A percentile compares a stretch with the other conserved stretches of the same genome.
phyloP scores from a whole-genome alignment of 2,888 invertebrate species.

The Anodontia alba region DNA sequence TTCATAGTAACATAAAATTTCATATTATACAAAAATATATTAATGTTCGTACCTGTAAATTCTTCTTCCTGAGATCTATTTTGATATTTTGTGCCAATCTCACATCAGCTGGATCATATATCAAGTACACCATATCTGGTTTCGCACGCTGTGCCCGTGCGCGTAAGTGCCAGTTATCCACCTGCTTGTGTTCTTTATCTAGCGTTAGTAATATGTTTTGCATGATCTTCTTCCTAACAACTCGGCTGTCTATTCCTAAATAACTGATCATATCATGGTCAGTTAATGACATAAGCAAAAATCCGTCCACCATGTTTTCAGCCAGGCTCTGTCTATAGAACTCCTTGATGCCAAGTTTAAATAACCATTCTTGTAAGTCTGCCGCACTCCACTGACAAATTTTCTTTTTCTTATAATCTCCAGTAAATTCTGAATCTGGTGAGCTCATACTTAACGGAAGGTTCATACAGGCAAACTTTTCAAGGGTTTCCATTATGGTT shows the following conservation, averaged over 20 bases:
- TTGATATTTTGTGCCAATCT: slow-evolving; percentile 82
- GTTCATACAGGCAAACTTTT: slow-evolving; percentile 79
- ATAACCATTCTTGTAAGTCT: slow-evolving; percentile 84
- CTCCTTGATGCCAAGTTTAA: slow-evolving; percentile 82
- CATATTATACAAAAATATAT: too few relatives aligned
- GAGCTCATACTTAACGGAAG: slow-evolving; percentile 70
- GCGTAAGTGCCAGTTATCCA: slow-evolving; percentile 83
- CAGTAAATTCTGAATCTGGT: slow-evolving; percentile 80
- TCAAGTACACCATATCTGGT: slow-evolving; percentile 79
- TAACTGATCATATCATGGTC: slow-evolving; percentile 82
- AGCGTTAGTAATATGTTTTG: slow-evolving; percentile 81
- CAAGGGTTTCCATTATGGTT: slow-evolving; percentile 80
- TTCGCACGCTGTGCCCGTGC: slow-evolving; percentile 80
- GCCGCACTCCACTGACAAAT: slow-evolving; percentile 81
- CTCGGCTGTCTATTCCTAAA: slow-evolving; percentile 82
- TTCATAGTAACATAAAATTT: too few relatives aligned
- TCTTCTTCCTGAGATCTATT: slow-evolving; percentile 80
- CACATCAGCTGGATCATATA: slow-evolving; percentile 83
- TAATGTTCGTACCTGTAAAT: slow-evolving; percentile 78
- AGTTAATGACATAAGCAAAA: slow-evolving; percentile 83
- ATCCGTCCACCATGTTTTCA: slow-evolving; percentile 83
- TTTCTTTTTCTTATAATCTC: slow-evolving; percentile 81
- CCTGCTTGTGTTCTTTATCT: slow-evolving; percentile 81
- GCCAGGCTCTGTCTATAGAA: slow-evolving; percentile 83
- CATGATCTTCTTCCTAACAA: slow-evolving; percentile 83